These are phyloP conservation scores for Onchidella celtica DNA, from an alignment of 2,888 invertebrate genomes.

Conservation along the genomic window DNA sequence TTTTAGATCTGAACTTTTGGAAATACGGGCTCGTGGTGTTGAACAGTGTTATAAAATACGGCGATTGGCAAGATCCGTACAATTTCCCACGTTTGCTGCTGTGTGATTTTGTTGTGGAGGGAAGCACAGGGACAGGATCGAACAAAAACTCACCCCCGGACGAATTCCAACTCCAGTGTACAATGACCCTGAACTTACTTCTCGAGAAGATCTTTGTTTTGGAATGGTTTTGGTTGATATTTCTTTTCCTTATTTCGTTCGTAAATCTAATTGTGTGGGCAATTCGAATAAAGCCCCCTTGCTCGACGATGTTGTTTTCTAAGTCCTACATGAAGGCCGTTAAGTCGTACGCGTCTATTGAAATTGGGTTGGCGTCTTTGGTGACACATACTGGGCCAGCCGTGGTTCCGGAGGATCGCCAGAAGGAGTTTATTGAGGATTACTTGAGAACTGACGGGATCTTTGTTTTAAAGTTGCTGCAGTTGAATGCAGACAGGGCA, in stretches of 20 bases:
- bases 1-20: slow-evolving; percentile 49
- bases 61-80: slow-evolving; percentile 51
- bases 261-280: slow-evolving; percentile 44
- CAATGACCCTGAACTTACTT: slow-evolving; percentile 44
- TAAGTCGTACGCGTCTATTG: slow-evolving; percentile 1
- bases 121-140: neutral
- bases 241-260: slow-evolving; percentile 30
- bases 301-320: slow-evolving; percentile 41
- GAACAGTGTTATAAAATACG: slow-evolving; percentile 34
- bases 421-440: slow-evolving; percentile 36
- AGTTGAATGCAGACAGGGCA: slow-evolving; percentile 15
- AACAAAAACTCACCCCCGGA: neutral
- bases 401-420: neutral
- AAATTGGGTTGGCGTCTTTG: slow-evolving; percentile 4
- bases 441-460: slow-evolving; percentile 47
- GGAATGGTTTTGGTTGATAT: slow-evolving; percentile 48
- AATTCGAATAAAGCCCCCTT: slow-evolving; percentile 29
- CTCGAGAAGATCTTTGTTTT: slow-evolving; percentile 51
- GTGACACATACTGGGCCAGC: neutral
- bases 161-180: slow-evolving; percentile 44
- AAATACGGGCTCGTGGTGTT: slow-evolving; percentile 43
- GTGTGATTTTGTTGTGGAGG: slow-evolving; percentile 48
- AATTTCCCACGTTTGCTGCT: slow-evolving; percentile 50
- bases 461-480: slow-evolving; percentile 17
- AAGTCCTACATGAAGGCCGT: slow-evolving; percentile 45